phyloP scores from a whole-genome alignment of 2,113 vertebrate species.

The Cebus imitator region DNA sequence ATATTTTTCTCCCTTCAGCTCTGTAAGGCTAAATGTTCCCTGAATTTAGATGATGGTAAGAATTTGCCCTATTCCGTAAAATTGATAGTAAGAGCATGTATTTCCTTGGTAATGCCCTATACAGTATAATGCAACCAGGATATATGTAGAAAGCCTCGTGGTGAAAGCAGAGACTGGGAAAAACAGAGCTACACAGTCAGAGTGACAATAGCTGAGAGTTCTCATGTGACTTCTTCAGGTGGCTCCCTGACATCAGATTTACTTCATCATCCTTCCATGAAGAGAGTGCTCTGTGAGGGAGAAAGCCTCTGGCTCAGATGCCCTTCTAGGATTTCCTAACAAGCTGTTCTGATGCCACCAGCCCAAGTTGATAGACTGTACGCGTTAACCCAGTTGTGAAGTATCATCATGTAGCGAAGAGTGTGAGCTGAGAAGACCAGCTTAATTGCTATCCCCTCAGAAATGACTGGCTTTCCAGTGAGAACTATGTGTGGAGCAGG shows the following conservation, averaged over 20 bases:
- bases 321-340: neutral
- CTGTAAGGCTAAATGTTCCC: slow-evolving; percentile 1
- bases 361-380: neutral
- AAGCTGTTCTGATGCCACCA: slow-evolving; percentile 31
- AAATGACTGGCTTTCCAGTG: neutral
- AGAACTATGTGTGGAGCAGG: neutral
- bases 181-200: neutral
- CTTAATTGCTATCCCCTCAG: slow-evolving; percentile 24
- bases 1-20: slow-evolving; percentile 45
- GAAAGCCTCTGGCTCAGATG: neutral
- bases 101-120: neutral
- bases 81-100: neutral
- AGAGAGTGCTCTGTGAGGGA: slow-evolving; percentile 11
- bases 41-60: neutral
- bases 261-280: neutral
- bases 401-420: neutral
- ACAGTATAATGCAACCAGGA: neutral
- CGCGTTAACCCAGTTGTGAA: neutral
- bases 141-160: neutral
- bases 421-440: neutral
- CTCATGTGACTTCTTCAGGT: slow-evolving; percentile 26
- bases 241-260: neutral
- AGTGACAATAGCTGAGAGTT: neutral
- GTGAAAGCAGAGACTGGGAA: slow-evolving; percentile 19
- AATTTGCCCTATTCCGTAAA: slow-evolving; percentile 11